Evolutionary conservation across 1,140 invertebrate species (phyloP).

Genomic region (Pogonognathellus flavescens): DNA sequence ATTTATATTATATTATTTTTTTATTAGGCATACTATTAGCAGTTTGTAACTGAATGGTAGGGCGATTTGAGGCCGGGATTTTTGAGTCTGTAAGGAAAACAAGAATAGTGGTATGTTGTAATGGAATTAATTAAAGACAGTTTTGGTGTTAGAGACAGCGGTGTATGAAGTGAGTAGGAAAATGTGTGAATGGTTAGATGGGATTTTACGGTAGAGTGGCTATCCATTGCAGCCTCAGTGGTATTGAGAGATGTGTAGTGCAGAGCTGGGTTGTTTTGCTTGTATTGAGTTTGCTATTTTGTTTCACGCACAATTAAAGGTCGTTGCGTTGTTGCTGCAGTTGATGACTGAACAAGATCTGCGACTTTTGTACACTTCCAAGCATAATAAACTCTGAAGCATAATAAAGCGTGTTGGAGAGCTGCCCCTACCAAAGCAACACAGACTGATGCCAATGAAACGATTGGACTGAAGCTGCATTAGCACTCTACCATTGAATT

Average conservation of each 20-base stretch:
- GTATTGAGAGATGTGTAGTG: background rate
- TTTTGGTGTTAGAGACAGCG: background rate
- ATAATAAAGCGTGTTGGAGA: background rate
- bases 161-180: too few species aligned
- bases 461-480: background rate
- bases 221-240: background rate
- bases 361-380: too few species aligned
- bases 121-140: background rate
- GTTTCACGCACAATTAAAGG: slow-evolving; percentile 49
- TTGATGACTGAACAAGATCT: background rate
- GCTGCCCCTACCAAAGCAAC: too few species aligned
- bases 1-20: too few species aligned
- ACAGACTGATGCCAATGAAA: background rate
- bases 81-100: too few species aligned
- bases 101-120: too few species aligned
- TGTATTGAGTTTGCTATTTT: slow-evolving; percentile 19
- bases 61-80: too few species aligned
- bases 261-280: background rate
- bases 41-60: too few species aligned
- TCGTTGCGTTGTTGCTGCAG: slow-evolving; percentile 28
- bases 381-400: too few species aligned
- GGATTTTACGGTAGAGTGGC: too few species aligned
- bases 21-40: too few species aligned
- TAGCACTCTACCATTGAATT: background rate
- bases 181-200: background rate